Evolutionary conservation across 1,140 invertebrate species (phyloP).

Genomic region (Ylistrum balloti): DNA sequence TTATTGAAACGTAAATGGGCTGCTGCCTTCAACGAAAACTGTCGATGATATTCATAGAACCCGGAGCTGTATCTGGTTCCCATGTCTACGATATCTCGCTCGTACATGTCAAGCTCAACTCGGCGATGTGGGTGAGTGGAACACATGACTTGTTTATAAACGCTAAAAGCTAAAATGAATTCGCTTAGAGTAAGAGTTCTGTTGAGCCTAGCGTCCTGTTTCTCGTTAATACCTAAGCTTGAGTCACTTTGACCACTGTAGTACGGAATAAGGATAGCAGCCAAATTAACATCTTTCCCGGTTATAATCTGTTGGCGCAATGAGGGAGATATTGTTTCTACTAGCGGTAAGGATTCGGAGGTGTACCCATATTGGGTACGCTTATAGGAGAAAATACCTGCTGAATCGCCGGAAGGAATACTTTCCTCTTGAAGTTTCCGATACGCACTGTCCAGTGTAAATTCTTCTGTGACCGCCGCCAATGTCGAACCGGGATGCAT

Average conservation of each 20-base stretch:
- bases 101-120: neutral
- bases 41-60: conserved; percentile 43
- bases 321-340: neutral
- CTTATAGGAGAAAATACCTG: too few relatives aligned
- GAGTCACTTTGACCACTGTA: too few relatives aligned
- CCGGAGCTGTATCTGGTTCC: too few relatives aligned
- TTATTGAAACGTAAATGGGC: conserved; percentile 42
- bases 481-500: too few relatives aligned
- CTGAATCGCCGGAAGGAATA: too few relatives aligned
- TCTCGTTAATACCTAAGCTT: neutral
- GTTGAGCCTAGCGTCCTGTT: neutral
- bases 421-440: too few relatives aligned
- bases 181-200: too few relatives aligned
- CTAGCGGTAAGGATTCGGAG: neutral
- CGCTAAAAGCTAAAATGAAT: neutral
- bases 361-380: neutral
- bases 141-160: neutral
- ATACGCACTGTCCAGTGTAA: too few relatives aligned
- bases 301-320: neutral
- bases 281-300: too few relatives aligned
- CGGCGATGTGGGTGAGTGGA: neutral
- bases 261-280: neutral
- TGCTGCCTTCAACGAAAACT: conserved; percentile 40
- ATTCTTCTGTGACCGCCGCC: too few relatives aligned
- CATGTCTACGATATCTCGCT: neutral